These are phyloP conservation scores for Ligdia adustata DNA, from an alignment of 2,888 invertebrate species.

Conservation along the genomic window DNA sequence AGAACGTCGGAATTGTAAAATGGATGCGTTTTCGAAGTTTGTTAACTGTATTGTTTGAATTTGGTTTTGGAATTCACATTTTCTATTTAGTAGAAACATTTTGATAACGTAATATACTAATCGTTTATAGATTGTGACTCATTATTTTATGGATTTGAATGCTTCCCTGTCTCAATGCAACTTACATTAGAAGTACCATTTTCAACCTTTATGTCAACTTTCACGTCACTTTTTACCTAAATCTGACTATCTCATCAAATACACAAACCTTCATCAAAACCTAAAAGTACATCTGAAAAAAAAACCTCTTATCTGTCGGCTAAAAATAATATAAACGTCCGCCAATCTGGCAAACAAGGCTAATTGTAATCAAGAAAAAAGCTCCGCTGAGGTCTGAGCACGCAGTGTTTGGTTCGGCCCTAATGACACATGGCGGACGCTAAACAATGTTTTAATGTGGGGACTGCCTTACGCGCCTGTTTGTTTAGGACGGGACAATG, in stretches of 20 bases:
- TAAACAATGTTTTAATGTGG: constrained; percentile 79
- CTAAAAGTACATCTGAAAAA: neutral
- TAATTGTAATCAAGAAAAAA: constrained; percentile 62
- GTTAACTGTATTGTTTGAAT: constrained; percentile 38
- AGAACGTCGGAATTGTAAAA: constrained; percentile 57
- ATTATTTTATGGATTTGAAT: too few species aligned
- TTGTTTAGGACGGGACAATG: constrained; percentile 81
- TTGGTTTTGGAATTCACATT: too few species aligned
- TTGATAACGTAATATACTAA: too few species aligned
- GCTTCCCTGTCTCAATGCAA: too few species aligned
- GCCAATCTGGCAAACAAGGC: constrained; percentile 32
- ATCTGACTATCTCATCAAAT: too few species aligned
- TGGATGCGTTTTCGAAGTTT: constrained; percentile 50
- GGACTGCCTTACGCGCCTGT: constrained; percentile 76
- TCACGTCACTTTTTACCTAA: too few species aligned
- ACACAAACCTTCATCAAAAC: neutral
- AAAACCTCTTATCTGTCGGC: constrained; percentile 1
- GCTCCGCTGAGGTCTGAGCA: constrained; percentile 43
- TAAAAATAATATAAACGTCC: constrained; percentile 21
- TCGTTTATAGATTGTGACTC: too few species aligned
- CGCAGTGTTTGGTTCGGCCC: constrained; percentile 60
- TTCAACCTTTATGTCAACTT: too few species aligned
- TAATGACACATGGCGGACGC: constrained; percentile 75
- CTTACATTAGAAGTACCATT: too few species aligned
- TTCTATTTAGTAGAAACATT: too few species aligned